Evolutionary conservation across 2,888 invertebrate genomes (phyloP), one percentile per base, ranked within the genome.

Genomic region (Melikaiella ostensackeni): DNA sequence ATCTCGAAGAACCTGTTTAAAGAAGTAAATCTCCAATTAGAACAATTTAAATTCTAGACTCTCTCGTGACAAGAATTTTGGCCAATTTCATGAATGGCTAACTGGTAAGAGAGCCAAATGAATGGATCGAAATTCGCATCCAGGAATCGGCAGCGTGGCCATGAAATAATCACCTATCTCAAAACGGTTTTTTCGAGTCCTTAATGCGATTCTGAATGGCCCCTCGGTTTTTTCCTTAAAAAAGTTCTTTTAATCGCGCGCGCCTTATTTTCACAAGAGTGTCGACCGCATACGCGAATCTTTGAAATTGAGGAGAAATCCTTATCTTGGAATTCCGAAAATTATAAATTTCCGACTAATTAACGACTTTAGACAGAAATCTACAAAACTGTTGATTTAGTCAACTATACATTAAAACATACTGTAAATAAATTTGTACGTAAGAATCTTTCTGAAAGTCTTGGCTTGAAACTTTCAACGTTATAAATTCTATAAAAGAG

Each of bases 21-120:
- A 42, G 66, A 27, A 42, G 46, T 27, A 46, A 70, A 66, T 50
- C 50, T 70, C 66, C 30, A 70, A 70, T 46, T 70, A 70, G 66
- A 70, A 70, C 42, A 70, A 70, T 70, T 70, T 70, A 70, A 70
- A 70, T 70, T 70, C 66, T 66, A 57, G 57, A 57, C 11, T 21
- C 50, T 55, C 24, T 57, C 6, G 46, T 64, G 21, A 24, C 21
- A 42, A 64, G 42, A 46, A 46, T 70, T 70, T 70, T 24, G 24
- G 66, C 16, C 8, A 46, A 50, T 27, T 70, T 70, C 27, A 70
- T 70, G 66, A 70, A 70, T 50, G 66, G 66, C 13, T 64, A 64
- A 64, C 21, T 64, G 33, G 13, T 38, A 35, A n/a, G 7, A 38
- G 3, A 33, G 30, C 9, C 33, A 35, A 63, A 63, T 35, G 35